Evolutionary conservation across 2,113 vertebrate species (phyloP).

Genomic region (Limanda limanda): DNA sequence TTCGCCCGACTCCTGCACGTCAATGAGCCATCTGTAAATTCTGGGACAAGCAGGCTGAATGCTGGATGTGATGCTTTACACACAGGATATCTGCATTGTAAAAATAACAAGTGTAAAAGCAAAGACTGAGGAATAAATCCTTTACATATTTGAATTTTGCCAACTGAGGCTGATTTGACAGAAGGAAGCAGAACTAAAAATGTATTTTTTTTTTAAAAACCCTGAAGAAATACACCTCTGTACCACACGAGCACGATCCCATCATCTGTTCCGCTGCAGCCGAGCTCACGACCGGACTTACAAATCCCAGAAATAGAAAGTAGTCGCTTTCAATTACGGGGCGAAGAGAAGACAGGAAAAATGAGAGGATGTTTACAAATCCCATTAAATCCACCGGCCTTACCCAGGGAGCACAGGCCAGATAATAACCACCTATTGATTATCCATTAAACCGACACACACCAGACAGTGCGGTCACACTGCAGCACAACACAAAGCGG

Average conservation of each 20-base stretch:
- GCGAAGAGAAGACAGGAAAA: slow-evolving; percentile 68
- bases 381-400: slow-evolving; percentile 66
- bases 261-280: slow-evolving; percentile 17
- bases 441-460: slow-evolving; percentile 76
- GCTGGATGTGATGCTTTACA: background rate
- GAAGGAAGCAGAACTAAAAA: background rate
- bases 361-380: slow-evolving; percentile 80
- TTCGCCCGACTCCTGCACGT: slow-evolving; percentile 16
- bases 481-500: slow-evolving; percentile 45
- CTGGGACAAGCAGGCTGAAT: slow-evolving; percentile 13
- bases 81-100: too few species aligned
- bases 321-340: slow-evolving; percentile 71
- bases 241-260: background rate
- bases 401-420: slow-evolving; percentile 64
- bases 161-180: background rate
- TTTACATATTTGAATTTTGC: background rate
- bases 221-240: background rate
- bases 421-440: slow-evolving; percentile 83
- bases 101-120: too few species aligned
- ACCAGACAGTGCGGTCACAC: slow-evolving; percentile 50
- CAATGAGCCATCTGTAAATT: slow-evolving; percentile 54
- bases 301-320: slow-evolving; percentile 45
- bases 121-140: background rate
- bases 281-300: slow-evolving; percentile 28
- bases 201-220: background rate